Base-by-base conservation (phyloP, 2,888 invertebrate species). In the Clanis bilineata region DNA sequence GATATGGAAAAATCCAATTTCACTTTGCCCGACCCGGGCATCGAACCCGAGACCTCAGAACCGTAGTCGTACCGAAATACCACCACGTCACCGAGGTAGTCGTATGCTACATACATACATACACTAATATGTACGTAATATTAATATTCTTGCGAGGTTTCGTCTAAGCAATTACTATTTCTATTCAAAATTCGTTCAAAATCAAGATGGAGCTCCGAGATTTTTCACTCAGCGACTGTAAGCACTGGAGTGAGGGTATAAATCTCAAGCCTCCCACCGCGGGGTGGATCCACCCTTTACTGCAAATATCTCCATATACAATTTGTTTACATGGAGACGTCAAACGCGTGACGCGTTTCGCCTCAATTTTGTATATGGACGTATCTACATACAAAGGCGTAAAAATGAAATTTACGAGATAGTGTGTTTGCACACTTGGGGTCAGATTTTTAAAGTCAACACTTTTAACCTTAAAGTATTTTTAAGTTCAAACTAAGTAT, bases 271-370 rank as follows among this genome's bases (percentile, higher is more conserved):
- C 44, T 22, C 12, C 22, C 44, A 12, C n/a, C n/a, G 6, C n/a
- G 23, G 6, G 23, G n/a, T 21, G 12, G 23, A 2, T 23, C 1
- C n/a, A 12, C 2, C 23, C 12, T 15, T 15, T n/a, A 0, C 23
- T n/a, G 45, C 25, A 45, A 45, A 45, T 25, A 45, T 23, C 6
- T 45, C n/a, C 12, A 45, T 7, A 25, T 45, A 2, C 4, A 45
- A 45, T 45, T 45, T 25, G 45, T 45, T 45, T 45, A 23, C 45
- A n/a, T 45, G n/a, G 23, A 45, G 23, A 45, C 5, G 25, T 45
- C 45, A 45, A 45, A 45, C 22, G 12, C 10, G 6, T 12, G 25
- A 45, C 22, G 12, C 10, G 6, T 12, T 1, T 23, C n/a, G 45
- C 45, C 25, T 25, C 45, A 23, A 45, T 45, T 45, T 45, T 25